These are phyloP conservation scores for Falco novaeseelandiae DNA, from an alignment of 2,797 vertebrate species.

Conservation along the genomic window DNA sequence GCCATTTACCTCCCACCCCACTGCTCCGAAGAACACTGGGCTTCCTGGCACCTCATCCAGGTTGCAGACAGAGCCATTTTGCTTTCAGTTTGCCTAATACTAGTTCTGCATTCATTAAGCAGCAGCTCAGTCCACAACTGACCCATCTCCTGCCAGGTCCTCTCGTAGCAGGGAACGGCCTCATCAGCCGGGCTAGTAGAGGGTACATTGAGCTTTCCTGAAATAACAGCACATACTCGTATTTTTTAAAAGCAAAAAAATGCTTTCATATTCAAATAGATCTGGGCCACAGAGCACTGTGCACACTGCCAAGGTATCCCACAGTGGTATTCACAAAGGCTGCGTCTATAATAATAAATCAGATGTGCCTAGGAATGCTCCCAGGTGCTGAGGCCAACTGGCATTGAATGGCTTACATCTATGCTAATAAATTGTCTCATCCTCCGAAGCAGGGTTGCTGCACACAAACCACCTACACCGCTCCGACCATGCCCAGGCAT, in stretches of 20 bases:
- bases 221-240: background rate
- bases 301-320: background rate
- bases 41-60: background rate
- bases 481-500: background rate
- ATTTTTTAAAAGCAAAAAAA: conserved; percentile 4
- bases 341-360: background rate
- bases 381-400: conserved; percentile 11
- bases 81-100: background rate
- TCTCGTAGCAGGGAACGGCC: background rate
- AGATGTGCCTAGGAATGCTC: background rate
- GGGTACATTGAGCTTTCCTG: background rate
- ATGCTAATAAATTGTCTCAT: background rate
- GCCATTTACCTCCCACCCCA: background rate
- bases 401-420: background rate
- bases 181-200: background rate
- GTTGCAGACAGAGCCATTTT: background rate
- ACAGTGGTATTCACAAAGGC: background rate
- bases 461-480: background rate
- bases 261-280: background rate
- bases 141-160: conserved; percentile 25
- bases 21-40: background rate
- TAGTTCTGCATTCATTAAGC: background rate
- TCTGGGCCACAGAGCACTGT: background rate
- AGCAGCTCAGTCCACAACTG: background rate
- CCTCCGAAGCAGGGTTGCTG: background rate